phyloP scores from a whole-genome alignment of 1,140 invertebrate species.

The Idris sp. region DNA sequence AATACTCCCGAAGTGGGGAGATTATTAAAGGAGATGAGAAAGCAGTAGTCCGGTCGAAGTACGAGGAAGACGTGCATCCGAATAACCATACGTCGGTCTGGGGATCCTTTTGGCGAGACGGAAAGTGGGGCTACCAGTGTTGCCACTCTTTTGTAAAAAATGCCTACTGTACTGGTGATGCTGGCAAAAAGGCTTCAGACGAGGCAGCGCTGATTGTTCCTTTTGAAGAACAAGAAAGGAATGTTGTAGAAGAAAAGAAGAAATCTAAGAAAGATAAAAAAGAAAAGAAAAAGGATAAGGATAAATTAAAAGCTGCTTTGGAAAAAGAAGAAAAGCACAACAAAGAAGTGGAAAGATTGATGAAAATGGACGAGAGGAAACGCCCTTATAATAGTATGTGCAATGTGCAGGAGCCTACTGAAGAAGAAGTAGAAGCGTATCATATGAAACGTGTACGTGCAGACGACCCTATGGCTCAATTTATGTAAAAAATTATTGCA shows the following conservation, averaged over 20 bases:
- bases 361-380: slow-evolving; percentile 91
- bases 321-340: slow-evolving; percentile 82
- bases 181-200: slow-evolving; percentile 80
- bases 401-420: slow-evolving; percentile 88
- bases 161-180: slow-evolving; percentile 92
- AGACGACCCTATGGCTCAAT: slow-evolving; percentile 95
- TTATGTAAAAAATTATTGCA: slow-evolving; percentile 72
- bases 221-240: slow-evolving; percentile 12
- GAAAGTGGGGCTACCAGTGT: slow-evolving; percentile 97
- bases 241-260: slow-evolving; percentile 9
- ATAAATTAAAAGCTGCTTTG: slow-evolving; percentile 81
- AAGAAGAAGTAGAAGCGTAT: slow-evolving; percentile 96
- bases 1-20: slow-evolving; percentile 96
- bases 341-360: slow-evolving; percentile 82
- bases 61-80: slow-evolving; percentile 95
- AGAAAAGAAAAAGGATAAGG: slow-evolving; percentile 67
- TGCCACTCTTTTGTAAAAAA: slow-evolving; percentile 96
- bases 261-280: slow-evolving; percentile 28
- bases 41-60: slow-evolving; percentile 89
- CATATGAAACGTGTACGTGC: slow-evolving; percentile 89
- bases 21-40: slow-evolving; percentile 92
- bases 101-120: slow-evolving; percentile 96
- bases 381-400: slow-evolving; percentile 94
- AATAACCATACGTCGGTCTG: slow-evolving; percentile 97
- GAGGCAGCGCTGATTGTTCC: slow-evolving; percentile 56